Evolutionary conservation across 53 echinoderm and acorn worm species (phyloP).

Genomic region (Holothuria scabra): DNA sequence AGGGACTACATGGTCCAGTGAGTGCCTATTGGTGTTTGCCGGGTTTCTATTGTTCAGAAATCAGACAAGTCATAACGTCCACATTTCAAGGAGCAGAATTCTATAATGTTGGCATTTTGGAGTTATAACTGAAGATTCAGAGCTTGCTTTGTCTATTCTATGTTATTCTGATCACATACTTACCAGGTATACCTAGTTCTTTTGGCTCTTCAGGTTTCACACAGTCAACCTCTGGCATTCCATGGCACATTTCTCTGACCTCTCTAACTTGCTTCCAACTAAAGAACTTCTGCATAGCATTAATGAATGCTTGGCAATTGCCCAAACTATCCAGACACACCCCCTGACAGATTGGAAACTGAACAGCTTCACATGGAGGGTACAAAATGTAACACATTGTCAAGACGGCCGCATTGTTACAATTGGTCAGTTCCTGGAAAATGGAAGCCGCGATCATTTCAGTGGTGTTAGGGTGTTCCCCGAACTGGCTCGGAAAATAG

Average conservation of each 20-base stretch:
- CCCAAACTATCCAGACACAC: slow-evolving; percentile 62
- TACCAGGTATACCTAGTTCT: background rate
- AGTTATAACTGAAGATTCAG: too few relatives aligned
- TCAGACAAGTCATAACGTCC: too few relatives aligned
- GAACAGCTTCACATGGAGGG: slow-evolving; percentile 65
- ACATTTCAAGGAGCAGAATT: too few relatives aligned
- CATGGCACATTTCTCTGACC: slow-evolving; percentile 2
- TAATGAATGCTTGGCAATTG: slow-evolving; percentile 49
- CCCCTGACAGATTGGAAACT: slow-evolving; percentile 59
- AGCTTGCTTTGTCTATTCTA: too few relatives aligned
- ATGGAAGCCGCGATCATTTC: slow-evolving; percentile 59
- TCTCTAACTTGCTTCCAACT: background rate
- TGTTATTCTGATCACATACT: too few relatives aligned
- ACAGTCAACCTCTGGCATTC: slow-evolving; percentile 14
- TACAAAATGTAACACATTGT: slow-evolving; percentile 80
- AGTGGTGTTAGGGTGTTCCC: slow-evolving; percentile 41
- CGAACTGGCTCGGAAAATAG: slow-evolving; percentile 68
- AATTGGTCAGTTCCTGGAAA: slow-evolving; percentile 43
- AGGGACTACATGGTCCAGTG: too few relatives aligned
- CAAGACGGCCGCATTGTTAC: slow-evolving; percentile 43
- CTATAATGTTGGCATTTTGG: too few relatives aligned
- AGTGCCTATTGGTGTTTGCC: too few relatives aligned
- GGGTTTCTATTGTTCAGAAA: too few relatives aligned
- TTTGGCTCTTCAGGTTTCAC: background rate
- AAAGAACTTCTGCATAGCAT: slow-evolving; percentile 5